phyloP scores from a whole-genome alignment of 2,888 invertebrate genomes.

The Lasioglossum villosulum region DNA sequence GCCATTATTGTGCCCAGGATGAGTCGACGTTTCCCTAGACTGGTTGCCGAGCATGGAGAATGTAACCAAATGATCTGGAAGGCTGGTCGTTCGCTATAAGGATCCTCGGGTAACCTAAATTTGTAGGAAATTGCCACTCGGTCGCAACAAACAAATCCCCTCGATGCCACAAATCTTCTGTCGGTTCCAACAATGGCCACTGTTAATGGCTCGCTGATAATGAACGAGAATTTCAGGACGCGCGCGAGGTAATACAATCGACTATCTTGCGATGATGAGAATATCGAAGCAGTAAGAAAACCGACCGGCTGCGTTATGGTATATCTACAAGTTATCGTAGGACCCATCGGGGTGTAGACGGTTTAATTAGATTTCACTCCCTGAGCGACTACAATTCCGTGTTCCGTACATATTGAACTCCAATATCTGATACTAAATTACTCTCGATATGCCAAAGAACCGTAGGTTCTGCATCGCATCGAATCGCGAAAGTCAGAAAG shows the following conservation, averaged over 20 bases:
- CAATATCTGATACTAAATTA: constrained; percentile 41
- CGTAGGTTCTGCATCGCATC: background rate
- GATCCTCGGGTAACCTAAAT: background rate
- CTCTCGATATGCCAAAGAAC: constrained; percentile 15
- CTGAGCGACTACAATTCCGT: constrained; percentile 44
- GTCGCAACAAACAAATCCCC: constrained; percentile 2
- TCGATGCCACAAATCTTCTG: constrained; percentile 6
- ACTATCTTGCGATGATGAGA: constrained; percentile 8
- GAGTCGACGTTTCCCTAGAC: background rate
- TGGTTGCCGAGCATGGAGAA: background rate
- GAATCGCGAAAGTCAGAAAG: constrained; percentile 14
- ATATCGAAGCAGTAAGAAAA: constrained; percentile 43
- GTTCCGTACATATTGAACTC: constrained; percentile 38
- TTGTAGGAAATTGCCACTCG: background rate
- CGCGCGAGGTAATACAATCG: background rate
- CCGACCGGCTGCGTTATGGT: constrained; percentile 48
- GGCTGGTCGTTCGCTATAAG: background rate
- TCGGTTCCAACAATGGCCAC: background rate
- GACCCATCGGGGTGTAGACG: constrained; percentile 58
- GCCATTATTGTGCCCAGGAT: background rate
- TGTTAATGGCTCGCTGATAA: background rate
- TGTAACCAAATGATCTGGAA: background rate
- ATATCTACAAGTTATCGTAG: constrained; percentile 54
- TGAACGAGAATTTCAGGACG: background rate
- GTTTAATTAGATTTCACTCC: constrained; percentile 65